Evolutionary conservation across 2,113 vertebrate species (phyloP).

Genomic region (Lanius collurio): DNA sequence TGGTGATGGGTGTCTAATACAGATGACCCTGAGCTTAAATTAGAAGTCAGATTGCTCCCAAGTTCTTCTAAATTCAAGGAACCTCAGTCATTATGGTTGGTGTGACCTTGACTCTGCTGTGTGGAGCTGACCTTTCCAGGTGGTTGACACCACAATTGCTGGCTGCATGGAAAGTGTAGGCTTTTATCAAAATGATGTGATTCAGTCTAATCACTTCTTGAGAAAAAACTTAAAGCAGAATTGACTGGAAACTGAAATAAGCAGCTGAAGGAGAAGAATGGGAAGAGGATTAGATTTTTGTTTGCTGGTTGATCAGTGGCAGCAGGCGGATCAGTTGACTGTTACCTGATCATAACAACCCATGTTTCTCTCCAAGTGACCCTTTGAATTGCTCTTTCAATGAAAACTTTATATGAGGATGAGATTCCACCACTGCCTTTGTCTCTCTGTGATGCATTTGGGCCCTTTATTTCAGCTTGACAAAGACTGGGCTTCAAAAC

Average conservation of each 20-base stretch:
- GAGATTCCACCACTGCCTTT: neutral
- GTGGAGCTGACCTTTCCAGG: neutral
- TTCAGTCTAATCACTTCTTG: neutral
- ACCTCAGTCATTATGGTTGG: neutral
- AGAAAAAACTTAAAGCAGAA: neutral
- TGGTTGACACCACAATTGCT: neutral
- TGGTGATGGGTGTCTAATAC: neutral
- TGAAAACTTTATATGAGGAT: neutral
- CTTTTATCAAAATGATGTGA: neutral
- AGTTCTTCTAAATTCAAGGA: neutral
- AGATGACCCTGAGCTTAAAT: neutral
- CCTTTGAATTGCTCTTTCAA: neutral
- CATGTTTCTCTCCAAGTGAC: neutral
- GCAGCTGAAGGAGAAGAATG: neutral
- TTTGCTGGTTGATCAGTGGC: neutral
- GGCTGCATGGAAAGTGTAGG: neutral
- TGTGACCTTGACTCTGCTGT: neutral
- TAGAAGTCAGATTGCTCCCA: neutral
- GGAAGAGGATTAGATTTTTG: rapidly evolving
- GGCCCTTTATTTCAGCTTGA: neutral
- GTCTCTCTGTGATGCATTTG: neutral
- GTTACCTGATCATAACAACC: neutral
- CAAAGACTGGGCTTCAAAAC: neutral
- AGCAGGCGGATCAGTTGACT: neutral
- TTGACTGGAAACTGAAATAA: neutral